Conservation (phyloP, 2,113 vertebrate genomes). For the Leptobrachium ailaonicum region DNA sequence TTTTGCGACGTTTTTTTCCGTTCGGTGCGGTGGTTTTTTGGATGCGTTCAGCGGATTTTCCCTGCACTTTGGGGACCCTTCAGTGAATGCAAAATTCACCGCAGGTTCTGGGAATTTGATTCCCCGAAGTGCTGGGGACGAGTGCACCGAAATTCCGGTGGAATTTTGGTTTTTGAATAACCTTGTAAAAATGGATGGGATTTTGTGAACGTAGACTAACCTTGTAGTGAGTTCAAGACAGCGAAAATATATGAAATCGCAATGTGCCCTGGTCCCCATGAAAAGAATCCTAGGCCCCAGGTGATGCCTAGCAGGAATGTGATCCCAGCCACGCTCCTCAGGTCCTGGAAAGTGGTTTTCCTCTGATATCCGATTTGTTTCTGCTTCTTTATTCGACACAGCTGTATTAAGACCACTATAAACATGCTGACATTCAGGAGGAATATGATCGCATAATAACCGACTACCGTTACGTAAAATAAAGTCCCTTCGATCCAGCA, state of each 20-base stretch:
- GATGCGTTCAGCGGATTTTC: too few species aligned
- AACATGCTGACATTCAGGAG: constrained; percentile 86
- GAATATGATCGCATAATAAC: constrained; percentile 87
- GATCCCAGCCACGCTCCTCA: constrained; percentile 85
- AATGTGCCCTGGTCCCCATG: constrained; percentile 82
- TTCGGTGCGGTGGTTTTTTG: too few species aligned
- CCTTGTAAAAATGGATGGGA: too few species aligned
- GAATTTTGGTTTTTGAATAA: too few species aligned
- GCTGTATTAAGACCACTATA: constrained; percentile 88
- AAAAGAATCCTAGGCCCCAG: constrained; percentile 94
- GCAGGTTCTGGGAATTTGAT: too few species aligned
- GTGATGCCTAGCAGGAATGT: constrained; percentile 90
- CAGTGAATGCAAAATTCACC: too few species aligned
- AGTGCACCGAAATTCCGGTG: too few species aligned
- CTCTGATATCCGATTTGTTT: constrained; percentile 86
- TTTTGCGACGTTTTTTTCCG: too few species aligned
- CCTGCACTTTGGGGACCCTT: too few species aligned
- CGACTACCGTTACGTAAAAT: constrained; percentile 90
- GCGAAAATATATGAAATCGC: constrained; percentile 90
- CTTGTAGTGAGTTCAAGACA: constrained; percentile 92
- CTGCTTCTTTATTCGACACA: constrained; percentile 88
- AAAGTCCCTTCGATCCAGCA: constrained; percentile 88
- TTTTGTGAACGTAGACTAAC: constrained; percentile 62
- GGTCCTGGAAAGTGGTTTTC: constrained; percentile 77
- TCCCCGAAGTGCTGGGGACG: too few species aligned